phyloP scores from a whole-genome alignment of 2,797 vertebrate genomes.

The Malurus splendens region DNA sequence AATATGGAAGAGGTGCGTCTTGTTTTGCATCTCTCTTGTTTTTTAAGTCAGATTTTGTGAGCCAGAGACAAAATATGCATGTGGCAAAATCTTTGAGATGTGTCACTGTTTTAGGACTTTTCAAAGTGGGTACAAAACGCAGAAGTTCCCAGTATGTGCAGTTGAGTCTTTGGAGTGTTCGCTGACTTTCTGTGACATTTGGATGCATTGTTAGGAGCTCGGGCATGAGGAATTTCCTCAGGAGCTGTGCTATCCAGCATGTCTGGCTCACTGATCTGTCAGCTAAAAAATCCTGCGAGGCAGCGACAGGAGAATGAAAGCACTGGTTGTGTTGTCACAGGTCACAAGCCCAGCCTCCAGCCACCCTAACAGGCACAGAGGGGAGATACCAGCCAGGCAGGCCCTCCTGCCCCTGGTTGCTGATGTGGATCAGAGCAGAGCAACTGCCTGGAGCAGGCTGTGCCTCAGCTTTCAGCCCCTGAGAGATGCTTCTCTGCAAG shows the following conservation, averaged over 20 bases:
- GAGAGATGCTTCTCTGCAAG: neutral
- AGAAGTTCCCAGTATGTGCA: neutral
- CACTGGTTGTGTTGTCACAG: neutral
- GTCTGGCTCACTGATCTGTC: neutral
- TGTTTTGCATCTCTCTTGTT: neutral
- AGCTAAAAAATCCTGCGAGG: slow-evolving; percentile 20
- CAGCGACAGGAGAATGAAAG: slow-evolving; percentile 8
- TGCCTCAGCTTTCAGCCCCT: neutral
- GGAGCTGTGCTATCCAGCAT: slow-evolving; percentile 5
- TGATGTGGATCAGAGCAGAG: neutral
- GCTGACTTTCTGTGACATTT: slow-evolving; percentile 43
- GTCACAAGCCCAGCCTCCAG: neutral
- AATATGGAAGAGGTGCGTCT: neutral
- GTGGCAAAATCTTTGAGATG: neutral
- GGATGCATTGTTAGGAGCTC: neutral
- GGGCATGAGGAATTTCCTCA: neutral
- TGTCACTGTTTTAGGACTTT: neutral
- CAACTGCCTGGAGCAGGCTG: neutral
- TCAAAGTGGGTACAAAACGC: neutral
- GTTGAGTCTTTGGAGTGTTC: neutral
- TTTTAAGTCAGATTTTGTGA: neutral
- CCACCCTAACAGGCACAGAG: neutral
- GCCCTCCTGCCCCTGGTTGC: neutral
- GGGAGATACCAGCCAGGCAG: neutral
- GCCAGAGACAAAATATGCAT: neutral